Conservation (phyloP, 2,888 invertebrate genomes). For the Meganola albula region DNA sequence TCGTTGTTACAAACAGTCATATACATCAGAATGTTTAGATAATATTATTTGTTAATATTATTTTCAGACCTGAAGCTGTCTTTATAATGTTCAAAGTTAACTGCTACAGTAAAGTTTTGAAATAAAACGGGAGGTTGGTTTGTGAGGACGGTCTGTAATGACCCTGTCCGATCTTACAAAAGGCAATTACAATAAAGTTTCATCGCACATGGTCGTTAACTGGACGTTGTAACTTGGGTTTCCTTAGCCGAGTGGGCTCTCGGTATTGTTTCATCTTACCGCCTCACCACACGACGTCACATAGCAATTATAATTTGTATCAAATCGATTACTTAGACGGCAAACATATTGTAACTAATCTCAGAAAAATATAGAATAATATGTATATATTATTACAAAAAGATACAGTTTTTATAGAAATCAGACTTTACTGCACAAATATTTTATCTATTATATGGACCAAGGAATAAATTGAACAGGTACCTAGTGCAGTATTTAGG, state of each 20-base stretch:
- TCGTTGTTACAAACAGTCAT: too few species aligned
- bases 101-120: constrained; percentile 53
- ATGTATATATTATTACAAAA: too few species aligned
- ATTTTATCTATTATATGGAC: too few species aligned
- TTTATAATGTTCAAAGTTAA: constrained; percentile 39
- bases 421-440: too few species aligned
- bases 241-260: constrained; percentile 56
- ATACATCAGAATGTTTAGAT: too few species aligned
- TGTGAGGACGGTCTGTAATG: constrained; percentile 67
- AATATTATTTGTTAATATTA: too few species aligned
- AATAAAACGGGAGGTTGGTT: constrained; percentile 59
- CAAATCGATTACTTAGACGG: too few species aligned
- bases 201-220: constrained; percentile 77
- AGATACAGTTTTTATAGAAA: too few species aligned
- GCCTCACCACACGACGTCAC: constrained; percentile 25
- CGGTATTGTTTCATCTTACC: constrained; percentile 54
- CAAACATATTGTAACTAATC: too few species aligned
- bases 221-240: constrained; percentile 71
- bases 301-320: constrained; percentile 30
- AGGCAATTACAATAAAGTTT: constrained; percentile 78
- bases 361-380: neutral
- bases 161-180: constrained; percentile 75
- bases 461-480: too few species aligned
- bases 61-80: constrained; percentile 35
- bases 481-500: constrained; percentile 29